phyloP scores from a whole-genome alignment of 2,797 vertebrate species.

The Pogoniulus pusillus region DNA sequence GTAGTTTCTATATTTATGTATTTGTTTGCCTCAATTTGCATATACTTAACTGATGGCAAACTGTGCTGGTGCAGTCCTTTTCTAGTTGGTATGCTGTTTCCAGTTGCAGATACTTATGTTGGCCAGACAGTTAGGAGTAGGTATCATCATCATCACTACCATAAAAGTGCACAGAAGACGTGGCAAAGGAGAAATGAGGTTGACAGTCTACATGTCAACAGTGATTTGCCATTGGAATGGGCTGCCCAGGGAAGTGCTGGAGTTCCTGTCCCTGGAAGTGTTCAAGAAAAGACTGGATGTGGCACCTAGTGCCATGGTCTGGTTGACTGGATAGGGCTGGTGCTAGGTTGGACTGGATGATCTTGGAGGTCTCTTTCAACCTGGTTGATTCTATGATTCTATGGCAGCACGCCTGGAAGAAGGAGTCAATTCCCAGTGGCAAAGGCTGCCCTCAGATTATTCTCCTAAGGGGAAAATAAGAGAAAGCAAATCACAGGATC shows the following conservation, averaged over 20 bases:
- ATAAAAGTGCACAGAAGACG: background rate
- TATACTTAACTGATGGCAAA: background rate
- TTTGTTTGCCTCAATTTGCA: background rate
- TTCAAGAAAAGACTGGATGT: too few species aligned
- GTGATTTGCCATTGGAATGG: too few species aligned
- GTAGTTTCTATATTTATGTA: background rate
- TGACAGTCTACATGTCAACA: background rate
- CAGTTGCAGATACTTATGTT: background rate
- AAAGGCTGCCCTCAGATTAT: background rate
- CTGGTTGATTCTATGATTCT: too few species aligned
- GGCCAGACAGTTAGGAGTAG: background rate
- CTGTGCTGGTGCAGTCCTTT: background rate
- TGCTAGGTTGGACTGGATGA: too few species aligned
- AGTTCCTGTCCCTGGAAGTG: too few species aligned
- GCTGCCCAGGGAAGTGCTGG: too few species aligned
- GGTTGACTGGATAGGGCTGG: too few species aligned
- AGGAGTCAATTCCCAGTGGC: background rate
- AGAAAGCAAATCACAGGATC: background rate
- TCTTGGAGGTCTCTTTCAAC: too few species aligned
- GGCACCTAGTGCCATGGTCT: too few species aligned
- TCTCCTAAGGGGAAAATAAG: background rate
- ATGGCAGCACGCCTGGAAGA: accelerated
- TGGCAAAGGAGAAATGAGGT: background rate
- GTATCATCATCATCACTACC: background rate
- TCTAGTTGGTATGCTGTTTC: background rate